Evolutionary conservation across 2,888 invertebrate genomes (phyloP).

Genomic region (Danaus chrysippus): DNA sequence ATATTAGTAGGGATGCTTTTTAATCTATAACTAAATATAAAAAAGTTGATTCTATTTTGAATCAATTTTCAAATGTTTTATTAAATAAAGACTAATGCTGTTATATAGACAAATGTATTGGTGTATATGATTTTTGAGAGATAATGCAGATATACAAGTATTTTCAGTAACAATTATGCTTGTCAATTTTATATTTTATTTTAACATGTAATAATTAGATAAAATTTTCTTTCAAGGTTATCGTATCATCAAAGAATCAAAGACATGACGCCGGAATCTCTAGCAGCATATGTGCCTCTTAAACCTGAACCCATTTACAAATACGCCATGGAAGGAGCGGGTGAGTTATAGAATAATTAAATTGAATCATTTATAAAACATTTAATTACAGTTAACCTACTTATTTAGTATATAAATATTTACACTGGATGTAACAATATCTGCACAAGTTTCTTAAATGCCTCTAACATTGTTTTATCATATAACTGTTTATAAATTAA

Average conservation of each 20-base stretch:
- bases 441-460: constrained; percentile 30
- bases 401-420: constrained; percentile 63
- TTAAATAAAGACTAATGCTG: too few relatives aligned
- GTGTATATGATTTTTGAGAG: too few relatives aligned
- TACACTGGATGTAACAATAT: constrained; percentile 49
- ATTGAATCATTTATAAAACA: constrained; percentile 32
- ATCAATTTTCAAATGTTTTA: too few relatives aligned
- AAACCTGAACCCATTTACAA: constrained; percentile 94
- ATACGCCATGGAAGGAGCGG: constrained; percentile 93
- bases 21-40: too few relatives aligned
- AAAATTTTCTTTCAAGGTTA: constrained; percentile 75
- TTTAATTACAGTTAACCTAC: constrained; percentile 44
- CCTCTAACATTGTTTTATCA: constrained; percentile 26
- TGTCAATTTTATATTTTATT: neutral
- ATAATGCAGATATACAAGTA: too few relatives aligned
- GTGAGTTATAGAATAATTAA: constrained; percentile 77
- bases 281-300: constrained; percentile 89
- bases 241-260: constrained; percentile 96
- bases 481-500: constrained; percentile 25
- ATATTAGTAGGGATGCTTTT: too few relatives aligned
- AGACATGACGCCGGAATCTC: constrained; percentile 94
- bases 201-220: constrained; percentile 6
- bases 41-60: too few relatives aligned
- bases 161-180: neutral
- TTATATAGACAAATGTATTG: too few relatives aligned